phyloP scores from a whole-genome alignment of 2,888 invertebrate genomes.

The Conistra vaccinii region DNA sequence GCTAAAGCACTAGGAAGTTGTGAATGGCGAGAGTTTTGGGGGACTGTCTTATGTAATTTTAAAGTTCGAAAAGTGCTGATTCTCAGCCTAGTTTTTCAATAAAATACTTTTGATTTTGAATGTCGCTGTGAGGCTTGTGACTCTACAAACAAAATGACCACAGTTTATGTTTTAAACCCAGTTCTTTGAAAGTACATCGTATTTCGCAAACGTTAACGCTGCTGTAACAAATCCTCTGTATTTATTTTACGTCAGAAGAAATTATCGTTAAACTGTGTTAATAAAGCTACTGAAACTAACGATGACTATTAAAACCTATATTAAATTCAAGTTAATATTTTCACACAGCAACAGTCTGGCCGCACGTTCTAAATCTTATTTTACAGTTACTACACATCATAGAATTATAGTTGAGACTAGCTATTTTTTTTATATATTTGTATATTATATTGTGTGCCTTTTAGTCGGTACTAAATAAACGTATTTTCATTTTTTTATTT shows the following conservation, averaged over 20 bases:
- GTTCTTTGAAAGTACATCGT: slow-evolving; percentile 45
- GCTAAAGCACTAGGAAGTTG: too few relatives aligned
- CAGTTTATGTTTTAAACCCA: slow-evolving; percentile 25
- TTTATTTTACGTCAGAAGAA: slow-evolving; percentile 53
- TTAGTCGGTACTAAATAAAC: too few relatives aligned
- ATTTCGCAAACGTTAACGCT: slow-evolving; percentile 40
- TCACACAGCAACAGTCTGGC: slow-evolving; percentile 6
- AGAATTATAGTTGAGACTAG: not conserved
- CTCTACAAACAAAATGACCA: slow-evolving; percentile 32
- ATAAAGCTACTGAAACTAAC: slow-evolving; percentile 53
- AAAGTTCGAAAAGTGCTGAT: too few relatives aligned
- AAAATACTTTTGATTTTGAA: slow-evolving; percentile 3
- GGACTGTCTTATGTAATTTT: too few relatives aligned
- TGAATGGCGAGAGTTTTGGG: too few relatives aligned
- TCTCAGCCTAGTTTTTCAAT: too few relatives aligned
- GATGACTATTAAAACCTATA: slow-evolving; percentile 47
- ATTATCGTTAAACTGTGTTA: slow-evolving; percentile 54
- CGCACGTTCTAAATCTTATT: slow-evolving; percentile 16
- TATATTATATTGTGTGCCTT: too few relatives aligned
- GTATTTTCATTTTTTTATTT: too few relatives aligned
- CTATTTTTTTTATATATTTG: too few relatives aligned
- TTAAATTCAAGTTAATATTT: slow-evolving; percentile 46
- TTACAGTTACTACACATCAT: not conserved
- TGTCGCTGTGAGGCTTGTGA: slow-evolving; percentile 21
- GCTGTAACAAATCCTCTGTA: slow-evolving; percentile 43